Evolutionary conservation across 2,113 vertebrate genomes (phyloP).

Genomic region (Perccottus glenii): DNA sequence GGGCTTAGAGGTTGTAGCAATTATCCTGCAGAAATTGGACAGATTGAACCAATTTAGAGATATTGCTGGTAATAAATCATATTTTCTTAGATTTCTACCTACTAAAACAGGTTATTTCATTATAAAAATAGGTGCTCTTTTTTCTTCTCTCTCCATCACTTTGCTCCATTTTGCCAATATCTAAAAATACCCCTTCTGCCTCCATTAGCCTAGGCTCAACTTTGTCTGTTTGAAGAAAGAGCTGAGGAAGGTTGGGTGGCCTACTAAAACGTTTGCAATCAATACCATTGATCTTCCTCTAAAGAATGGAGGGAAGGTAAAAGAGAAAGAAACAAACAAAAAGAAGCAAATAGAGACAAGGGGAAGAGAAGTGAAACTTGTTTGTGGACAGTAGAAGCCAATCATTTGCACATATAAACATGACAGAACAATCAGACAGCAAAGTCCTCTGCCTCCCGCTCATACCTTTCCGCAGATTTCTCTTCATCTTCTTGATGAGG

Average conservation of each 20-base stretch:
- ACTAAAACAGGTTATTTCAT: slow-evolving; percentile 28
- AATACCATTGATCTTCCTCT: slow-evolving; percentile 69
- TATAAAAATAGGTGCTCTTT: slow-evolving; percentile 32
- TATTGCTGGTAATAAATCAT: slow-evolving; percentile 29
- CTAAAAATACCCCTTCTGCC: slow-evolving; percentile 51
- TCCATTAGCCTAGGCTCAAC: slow-evolving; percentile 52
- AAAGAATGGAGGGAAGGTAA: slow-evolving; percentile 35
- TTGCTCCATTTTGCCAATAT: slow-evolving; percentile 45
- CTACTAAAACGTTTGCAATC: slow-evolving; percentile 69
- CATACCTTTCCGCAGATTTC: slow-evolving; percentile 95
- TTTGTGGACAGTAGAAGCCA: slow-evolving; percentile 2
- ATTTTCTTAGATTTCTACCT: slow-evolving; percentile 15
- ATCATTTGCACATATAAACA: not conserved
- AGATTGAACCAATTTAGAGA: slow-evolving; percentile 22
- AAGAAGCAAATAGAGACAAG: slow-evolving; percentile 21
- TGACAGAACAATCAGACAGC: not conserved
- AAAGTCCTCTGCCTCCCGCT: slow-evolving; percentile 13
- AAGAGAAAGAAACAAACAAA: slow-evolving; percentile 14
- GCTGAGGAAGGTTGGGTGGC: slow-evolving; percentile 47
- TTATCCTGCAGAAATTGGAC: slow-evolving; percentile 14
- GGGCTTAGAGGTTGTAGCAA: slow-evolving; percentile 11
- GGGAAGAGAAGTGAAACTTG: slow-evolving; percentile 4
- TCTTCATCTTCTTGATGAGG: slow-evolving; percentile 99
- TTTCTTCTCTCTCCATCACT: slow-evolving; percentile 41
- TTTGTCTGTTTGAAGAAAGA: slow-evolving; percentile 53